Conservation (phyloP, 2,888 invertebrate genomes). For the Griposia aprilina region DNA sequence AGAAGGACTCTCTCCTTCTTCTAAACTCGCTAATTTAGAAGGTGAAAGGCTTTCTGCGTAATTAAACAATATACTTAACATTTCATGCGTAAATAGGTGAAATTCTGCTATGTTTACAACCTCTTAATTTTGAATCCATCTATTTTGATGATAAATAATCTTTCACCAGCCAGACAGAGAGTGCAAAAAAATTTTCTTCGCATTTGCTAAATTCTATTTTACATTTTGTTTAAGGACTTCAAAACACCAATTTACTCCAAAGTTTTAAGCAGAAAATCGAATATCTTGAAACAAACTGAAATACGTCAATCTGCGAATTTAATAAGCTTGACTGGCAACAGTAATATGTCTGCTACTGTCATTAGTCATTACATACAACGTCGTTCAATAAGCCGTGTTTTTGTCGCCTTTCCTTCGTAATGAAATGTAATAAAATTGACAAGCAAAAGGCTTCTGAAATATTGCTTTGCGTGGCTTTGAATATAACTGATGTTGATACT, state of each 20-base stretch:
- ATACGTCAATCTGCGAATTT: constrained; percentile 8
- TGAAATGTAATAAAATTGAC: constrained; percentile 46
- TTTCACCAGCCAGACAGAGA: background rate
- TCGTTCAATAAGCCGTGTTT: constrained; percentile 27
- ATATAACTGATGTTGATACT: background rate
- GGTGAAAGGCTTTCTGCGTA: background rate
- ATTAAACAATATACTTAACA: background rate
- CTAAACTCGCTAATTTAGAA: background rate
- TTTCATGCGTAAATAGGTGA: background rate
- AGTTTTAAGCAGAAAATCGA: background rate
- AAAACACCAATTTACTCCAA: background rate
- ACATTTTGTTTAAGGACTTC: background rate
- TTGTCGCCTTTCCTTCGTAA: constrained; percentile 10
- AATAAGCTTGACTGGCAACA: constrained; percentile 25
- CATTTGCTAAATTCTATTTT: background rate
- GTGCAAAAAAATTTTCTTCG: background rate
- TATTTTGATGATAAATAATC: background rate
- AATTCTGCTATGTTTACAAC: background rate
- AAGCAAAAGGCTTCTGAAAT: constrained; percentile 26
- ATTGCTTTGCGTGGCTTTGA: constrained; percentile 5
- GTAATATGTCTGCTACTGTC: constrained; percentile 19
- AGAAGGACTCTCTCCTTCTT: no score
- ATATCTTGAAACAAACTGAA: constrained; percentile 1
- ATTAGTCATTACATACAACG: constrained; percentile 5
- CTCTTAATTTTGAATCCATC: background rate